Conservation (phyloP, 2,113 vertebrate species). For the Myrmecophaga tridactyla region DNA sequence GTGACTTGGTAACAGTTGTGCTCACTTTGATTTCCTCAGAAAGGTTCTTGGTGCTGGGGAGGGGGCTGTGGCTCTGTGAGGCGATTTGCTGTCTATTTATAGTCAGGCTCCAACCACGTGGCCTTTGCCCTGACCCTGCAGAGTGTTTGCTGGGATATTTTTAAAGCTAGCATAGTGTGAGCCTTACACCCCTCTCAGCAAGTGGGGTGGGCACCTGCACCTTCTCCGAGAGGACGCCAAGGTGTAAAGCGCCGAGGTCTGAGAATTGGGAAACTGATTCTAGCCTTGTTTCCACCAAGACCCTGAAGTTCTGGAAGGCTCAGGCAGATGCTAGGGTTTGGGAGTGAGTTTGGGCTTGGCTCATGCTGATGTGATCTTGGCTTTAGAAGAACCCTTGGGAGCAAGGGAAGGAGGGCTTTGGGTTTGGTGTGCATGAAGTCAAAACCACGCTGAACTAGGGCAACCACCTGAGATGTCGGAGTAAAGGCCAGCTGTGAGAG, state of each 20-base stretch:
- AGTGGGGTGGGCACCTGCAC: neutral
- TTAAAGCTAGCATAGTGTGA: neutral
- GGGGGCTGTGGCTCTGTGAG: conserved; percentile 18
- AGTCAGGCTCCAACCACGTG: conserved; percentile 26
- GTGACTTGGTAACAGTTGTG: conserved; percentile 77
- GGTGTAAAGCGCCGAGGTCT: neutral
- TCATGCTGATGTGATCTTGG: neutral
- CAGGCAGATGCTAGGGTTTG: neutral
- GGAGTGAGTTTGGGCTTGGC: neutral
- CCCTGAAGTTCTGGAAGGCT: neutral
- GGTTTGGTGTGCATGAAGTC: neutral
- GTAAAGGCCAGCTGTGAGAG: neutral
- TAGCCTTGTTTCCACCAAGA: neutral
- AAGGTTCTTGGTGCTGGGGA: conserved; percentile 71
- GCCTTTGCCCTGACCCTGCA: conserved; percentile 19
- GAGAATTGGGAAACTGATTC: neutral
- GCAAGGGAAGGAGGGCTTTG: neutral
- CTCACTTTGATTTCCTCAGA: conserved; percentile 76
- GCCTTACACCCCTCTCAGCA: neutral
- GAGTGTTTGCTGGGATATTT: conserved; percentile 22
- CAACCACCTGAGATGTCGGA: neutral
- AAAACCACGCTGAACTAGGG: neutral
- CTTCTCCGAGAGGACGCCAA: neutral
- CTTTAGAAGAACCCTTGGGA: neutral
- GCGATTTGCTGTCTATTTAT: conserved; percentile 40